Conservation (phyloP, 2,888 invertebrate genomes). For the Anorthoa munda region DNA sequence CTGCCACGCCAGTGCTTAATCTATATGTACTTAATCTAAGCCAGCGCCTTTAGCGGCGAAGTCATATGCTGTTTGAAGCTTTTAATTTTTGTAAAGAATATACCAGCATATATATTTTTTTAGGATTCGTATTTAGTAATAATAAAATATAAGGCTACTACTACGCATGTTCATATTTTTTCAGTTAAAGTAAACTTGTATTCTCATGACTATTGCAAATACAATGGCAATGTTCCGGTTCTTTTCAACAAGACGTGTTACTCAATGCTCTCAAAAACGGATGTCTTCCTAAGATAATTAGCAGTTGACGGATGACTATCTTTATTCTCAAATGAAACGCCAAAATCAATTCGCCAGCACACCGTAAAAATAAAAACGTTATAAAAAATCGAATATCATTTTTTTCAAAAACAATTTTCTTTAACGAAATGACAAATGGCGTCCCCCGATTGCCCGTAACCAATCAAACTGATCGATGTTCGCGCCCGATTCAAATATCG, state of each 20-base stretch:
- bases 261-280: background rate
- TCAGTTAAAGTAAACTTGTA: background rate
- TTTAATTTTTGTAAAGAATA: no score
- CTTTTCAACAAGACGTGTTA: background rate
- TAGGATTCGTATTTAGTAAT: no score
- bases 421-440: conserved; percentile 84
- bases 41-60: no score
- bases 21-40: no score
- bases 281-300: conserved; percentile 15
- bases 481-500: conserved; percentile 78
- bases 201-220: background rate
- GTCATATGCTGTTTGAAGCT: no score
- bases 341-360: conserved; percentile 49
- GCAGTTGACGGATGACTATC: conserved; percentile 24
- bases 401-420: conserved; percentile 63
- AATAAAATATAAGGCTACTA: no score
- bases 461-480: conserved; percentile 86
- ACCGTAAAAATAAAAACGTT: conserved; percentile 55
- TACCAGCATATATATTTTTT: no score
- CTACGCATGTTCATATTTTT: background rate
- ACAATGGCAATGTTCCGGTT: background rate
- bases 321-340: conserved; percentile 29
- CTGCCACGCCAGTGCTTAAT: no score
- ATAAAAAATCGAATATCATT: conserved; percentile 46
- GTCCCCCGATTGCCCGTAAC: conserved; percentile 82